Conservation (phyloP, 2,888 invertebrate genomes). For the Brenthis daphne region DNA sequence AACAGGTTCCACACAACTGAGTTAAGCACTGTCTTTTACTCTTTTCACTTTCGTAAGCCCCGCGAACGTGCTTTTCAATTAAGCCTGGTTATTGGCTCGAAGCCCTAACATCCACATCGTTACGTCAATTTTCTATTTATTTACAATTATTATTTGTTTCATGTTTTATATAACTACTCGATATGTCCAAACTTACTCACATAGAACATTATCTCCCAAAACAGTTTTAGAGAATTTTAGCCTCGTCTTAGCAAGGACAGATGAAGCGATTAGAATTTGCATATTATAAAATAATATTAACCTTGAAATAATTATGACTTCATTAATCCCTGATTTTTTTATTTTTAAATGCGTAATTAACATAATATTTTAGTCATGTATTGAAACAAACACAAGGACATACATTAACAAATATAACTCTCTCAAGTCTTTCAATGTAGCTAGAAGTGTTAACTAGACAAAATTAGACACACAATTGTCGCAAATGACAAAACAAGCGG, state of each 20-base stretch:
- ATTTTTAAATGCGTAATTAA: no score
- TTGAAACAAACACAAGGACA: background rate
- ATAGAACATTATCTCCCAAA: no score
- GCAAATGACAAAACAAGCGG: slow-evolving; percentile 66
- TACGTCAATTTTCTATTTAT: slow-evolving; percentile 57
- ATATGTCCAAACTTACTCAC: no score
- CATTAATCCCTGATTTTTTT: no score
- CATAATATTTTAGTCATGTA: no score
- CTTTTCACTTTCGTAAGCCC: slow-evolving; percentile 64
- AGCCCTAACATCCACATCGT: slow-evolving; percentile 55
- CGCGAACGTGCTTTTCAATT: slow-evolving; percentile 61
- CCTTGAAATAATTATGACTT: no score
- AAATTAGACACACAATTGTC: slow-evolving; percentile 59
- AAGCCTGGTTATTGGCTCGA: slow-evolving; percentile 54
- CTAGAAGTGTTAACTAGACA: slow-evolving; percentile 38
- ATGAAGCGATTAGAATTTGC: no score
- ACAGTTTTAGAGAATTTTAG: no score
- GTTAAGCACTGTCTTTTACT: slow-evolving; percentile 65
- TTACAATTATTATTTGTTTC: background rate
- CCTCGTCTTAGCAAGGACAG: no score
- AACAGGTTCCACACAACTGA: slow-evolving; percentile 66
- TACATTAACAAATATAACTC: slow-evolving; percentile 4
- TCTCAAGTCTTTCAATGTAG: background rate
- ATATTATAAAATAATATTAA: no score
- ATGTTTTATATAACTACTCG: background rate